Conservation (phyloP, 2,113 vertebrate species). For the Acrocephalus kingi region DNA sequence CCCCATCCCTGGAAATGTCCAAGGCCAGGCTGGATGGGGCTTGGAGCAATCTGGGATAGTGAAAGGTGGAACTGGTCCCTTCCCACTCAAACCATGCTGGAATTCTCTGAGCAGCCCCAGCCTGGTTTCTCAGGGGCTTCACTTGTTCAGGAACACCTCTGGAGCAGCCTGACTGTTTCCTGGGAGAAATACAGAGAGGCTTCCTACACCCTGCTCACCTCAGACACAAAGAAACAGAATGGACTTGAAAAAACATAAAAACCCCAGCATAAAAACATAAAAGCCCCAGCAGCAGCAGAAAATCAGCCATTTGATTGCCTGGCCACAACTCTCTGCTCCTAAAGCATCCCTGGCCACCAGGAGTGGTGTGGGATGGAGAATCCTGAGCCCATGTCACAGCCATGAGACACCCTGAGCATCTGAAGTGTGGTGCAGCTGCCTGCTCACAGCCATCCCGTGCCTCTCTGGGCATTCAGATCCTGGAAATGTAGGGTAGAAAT, state of each 20-base stretch:
- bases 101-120: not conserved
- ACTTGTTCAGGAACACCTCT: not conserved
- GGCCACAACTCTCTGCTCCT: not conserved
- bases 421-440: not conserved
- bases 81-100: not conserved
- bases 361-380: not conserved
- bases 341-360: not conserved
- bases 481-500: not conserved
- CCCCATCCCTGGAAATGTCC: not conserved
- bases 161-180: not conserved
- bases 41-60: not conserved
- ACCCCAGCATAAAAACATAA: not conserved
- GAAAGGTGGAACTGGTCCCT: not conserved
- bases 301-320: not conserved
- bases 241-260: not conserved
- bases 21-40: fast-evolving
- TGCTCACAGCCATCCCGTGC: not conserved
- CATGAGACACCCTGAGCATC: not conserved
- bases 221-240: not conserved
- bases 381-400: not conserved
- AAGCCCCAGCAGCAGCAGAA: not conserved
- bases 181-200: not conserved
- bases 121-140: not conserved
- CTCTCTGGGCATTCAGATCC: not conserved
- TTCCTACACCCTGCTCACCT: fast-evolving